Percentiles rank a stretch among this genome's conserved stretches.
Evolutionary conservation across 2,888 invertebrate species (phyloP).

Genomic region (Geotrupes spiniger): DNA sequence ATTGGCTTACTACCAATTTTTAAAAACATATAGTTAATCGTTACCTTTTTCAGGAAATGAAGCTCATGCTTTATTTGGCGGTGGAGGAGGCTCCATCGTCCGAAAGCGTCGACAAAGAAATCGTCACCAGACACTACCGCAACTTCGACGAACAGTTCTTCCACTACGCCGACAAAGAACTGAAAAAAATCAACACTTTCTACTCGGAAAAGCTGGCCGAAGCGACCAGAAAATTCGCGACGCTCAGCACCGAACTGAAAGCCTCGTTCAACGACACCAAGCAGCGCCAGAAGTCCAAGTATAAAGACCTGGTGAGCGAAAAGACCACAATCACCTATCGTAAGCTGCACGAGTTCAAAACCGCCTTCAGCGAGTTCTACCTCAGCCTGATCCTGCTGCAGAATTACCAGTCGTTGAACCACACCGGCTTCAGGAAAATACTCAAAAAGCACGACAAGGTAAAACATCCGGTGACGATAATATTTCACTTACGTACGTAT

Average conservation of each 20-base stretch:
- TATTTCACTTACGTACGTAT: too few relatives aligned
- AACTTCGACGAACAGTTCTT: constrained; percentile 85
- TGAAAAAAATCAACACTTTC: constrained; percentile 86
- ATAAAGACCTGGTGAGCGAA: constrained; percentile 35
- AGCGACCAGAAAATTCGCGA: constrained; percentile 77
- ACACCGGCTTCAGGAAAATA: constrained; percentile 87
- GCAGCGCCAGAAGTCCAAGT: constrained; percentile 38
- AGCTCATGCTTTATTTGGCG: constrained; percentile 75
- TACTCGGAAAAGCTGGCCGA: constrained; percentile 88
- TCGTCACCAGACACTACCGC: constrained; percentile 68
- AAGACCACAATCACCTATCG: constrained; percentile 55
- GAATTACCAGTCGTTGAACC: constrained; percentile 86
- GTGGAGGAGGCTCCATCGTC: constrained; percentile 75
- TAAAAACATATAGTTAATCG: too few relatives aligned
- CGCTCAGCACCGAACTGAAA: constrained; percentile 68
- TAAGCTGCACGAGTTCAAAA: constrained; percentile 77
- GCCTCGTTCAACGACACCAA: constrained; percentile 46
- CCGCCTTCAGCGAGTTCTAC: constrained; percentile 90
- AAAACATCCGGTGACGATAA: constrained; percentile 19
- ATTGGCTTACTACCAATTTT: too few relatives aligned
- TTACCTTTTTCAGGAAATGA: constrained; percentile 76
- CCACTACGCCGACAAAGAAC: constrained; percentile 78
- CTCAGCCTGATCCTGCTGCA: constrained; percentile 80
- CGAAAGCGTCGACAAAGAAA: constrained; percentile 69
- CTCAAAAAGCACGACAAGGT: constrained; percentile 89